A percentile compares a stretch with the other conserved stretches of the same genome.
These are phyloP conservation scores for Drosophila nigromelanica DNA, from an alignment of 1,140 invertebrate genomes.

Conservation along the genomic window DNA sequence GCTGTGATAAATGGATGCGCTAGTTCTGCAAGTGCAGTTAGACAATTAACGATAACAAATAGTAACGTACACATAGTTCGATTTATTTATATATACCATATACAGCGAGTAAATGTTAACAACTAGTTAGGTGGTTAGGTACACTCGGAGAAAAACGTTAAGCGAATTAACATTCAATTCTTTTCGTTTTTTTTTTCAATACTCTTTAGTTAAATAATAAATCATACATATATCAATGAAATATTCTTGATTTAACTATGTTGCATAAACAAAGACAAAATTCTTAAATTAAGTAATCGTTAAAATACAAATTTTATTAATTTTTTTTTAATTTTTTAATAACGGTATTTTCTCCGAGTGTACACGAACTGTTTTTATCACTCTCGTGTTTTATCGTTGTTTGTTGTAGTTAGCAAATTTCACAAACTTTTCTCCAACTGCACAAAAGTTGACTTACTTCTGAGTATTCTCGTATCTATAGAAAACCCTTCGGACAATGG, in stretches of 20 bases:
- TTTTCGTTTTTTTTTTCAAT: no score
- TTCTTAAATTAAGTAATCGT: no score
- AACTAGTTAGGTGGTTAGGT: constrained; percentile 29
- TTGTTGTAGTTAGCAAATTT: constrained; percentile 43
- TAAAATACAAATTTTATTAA: no score
- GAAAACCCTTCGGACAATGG: neutral
- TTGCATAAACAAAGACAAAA: no score
- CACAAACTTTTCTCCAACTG: constrained; percentile 52
- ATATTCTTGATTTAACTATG: no score
- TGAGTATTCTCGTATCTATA: neutral
- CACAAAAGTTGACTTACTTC: constrained; percentile 23
- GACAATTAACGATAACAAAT: neutral
- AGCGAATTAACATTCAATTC: no score
- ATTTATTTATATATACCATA: neutral
- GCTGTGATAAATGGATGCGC: constrained; percentile 51
- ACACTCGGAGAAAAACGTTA: neutral
- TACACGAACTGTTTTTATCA: no score
- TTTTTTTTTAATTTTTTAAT: no score
- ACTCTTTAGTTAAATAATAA: no score
- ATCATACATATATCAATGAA: no score
- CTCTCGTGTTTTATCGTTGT: constrained; percentile 22
- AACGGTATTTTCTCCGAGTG: no score
- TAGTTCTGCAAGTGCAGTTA: constrained; percentile 7
- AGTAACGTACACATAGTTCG: constrained; percentile 35
- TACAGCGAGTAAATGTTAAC: constrained; percentile 9